Base-by-base conservation (phyloP, 1,140 invertebrate genomes). In the Frieseomelitta varia region DNA sequence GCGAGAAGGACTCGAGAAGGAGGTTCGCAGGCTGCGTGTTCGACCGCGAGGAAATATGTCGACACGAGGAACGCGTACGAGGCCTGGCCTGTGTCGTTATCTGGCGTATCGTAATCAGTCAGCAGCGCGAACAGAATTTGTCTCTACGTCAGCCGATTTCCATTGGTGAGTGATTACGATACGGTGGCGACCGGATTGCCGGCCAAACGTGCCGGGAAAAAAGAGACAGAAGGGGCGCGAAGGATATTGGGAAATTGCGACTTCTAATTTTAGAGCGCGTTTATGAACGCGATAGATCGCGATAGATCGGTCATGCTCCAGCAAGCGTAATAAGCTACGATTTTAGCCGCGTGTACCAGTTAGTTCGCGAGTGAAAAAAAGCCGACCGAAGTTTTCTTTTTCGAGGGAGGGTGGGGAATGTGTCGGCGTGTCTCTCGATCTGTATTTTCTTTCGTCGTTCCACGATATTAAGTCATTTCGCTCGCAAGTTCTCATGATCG, bases 81-180 rank as follows among this genome's bases (percentile, higher is more conserved):
- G 47, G 12, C 24, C 39, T n/a, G 24, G 67, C 12, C 71, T n/a
- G 30, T 30, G 30, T 30, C 71, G 55, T 72, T 87, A 87, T 77
- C 83, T 73, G 79, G 72, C 67, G 69, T 88, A 86, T 88, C 81
- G 79, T 90, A 89, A 90, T 90, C 82, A 89, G 84, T 90, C 86
- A 87, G 61, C 77, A 51, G 77, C 73, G 82, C 82, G 78, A 89
- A 84, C 85, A 82, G 82, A 89, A 90, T 90, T 90, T 89, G 85
- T 89, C 86, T 89, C 81, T 85, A 69, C 88, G 82, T 87, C 88
- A 69, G 65, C 67, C 65, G 81, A 87, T 87, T 85, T 90, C 88
- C 77, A 87, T 84, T 90, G 65, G 74, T 53, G 88, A 89, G 19
- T 56, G 88, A 90, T 85, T 81, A 75, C 74, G 65, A 84, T 84